Conservation (phyloP, 2,113 vertebrate species). For the Sphyrna mokarran region DNA sequence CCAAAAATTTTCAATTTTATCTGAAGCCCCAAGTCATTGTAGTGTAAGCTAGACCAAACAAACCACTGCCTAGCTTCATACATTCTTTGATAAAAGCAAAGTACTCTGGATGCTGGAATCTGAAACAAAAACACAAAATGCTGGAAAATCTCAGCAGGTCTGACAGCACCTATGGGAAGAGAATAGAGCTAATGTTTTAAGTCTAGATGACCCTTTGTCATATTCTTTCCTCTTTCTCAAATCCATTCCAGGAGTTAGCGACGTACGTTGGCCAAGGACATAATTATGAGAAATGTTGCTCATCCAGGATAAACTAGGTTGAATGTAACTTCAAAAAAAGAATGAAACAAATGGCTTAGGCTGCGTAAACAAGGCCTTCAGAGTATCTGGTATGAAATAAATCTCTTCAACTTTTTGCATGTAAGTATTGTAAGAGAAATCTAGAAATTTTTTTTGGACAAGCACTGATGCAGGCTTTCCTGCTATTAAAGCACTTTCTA, state of each 20-base stretch:
- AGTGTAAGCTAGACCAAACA: not conserved
- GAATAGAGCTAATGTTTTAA: too few species aligned
- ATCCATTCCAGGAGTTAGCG: not conserved
- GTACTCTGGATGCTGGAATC: too few species aligned
- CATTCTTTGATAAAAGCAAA: not conserved
- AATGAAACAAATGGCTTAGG: not conserved
- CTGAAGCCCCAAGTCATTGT: not conserved
- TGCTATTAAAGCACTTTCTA: not conserved
- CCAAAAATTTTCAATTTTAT: not conserved
- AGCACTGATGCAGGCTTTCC: not conserved
- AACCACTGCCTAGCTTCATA: not conserved
- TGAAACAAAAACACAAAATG: too few species aligned
- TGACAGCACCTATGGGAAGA: too few species aligned
- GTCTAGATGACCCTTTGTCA: too few species aligned
- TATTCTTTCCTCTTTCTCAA: not conserved
- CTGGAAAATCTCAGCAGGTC: too few species aligned
- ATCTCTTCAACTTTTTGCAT: not conserved
- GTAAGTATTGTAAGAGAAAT: not conserved
- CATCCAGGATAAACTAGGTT: not conserved
- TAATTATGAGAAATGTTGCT: not conserved
- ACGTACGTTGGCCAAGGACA: not conserved
- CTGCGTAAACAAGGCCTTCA: not conserved
- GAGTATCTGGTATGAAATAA: not conserved
- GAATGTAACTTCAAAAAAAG: not conserved
- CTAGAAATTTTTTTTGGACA: not conserved